Evolutionary conservation across 1,140 invertebrate species (phyloP).

Genomic region (Galendromus occidentalis): DNA sequence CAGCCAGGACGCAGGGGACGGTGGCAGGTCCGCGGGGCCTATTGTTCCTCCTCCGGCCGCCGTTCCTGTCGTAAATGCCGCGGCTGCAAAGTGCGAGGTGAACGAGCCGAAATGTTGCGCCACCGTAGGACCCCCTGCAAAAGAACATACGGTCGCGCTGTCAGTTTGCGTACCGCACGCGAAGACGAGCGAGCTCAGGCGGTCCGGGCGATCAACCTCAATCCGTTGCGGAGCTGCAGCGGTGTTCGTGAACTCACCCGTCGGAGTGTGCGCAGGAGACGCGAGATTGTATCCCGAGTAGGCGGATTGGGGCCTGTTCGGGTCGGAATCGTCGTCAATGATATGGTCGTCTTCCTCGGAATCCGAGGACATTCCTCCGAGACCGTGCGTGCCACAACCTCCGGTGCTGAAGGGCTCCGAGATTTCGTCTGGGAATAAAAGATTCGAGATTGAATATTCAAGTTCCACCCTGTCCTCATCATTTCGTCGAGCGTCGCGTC

Average conservation of each 20-base stretch:
- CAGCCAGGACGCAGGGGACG: conserved; percentile 2
- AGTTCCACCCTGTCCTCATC: no score
- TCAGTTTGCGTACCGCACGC: not conserved
- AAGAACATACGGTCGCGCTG: not conserved
- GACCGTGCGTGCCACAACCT: not conserved
- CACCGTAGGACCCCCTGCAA: not conserved
- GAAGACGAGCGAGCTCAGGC: no score
- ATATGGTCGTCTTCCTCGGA: conserved; percentile 3
- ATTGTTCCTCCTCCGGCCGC: not conserved
- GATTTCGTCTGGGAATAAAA: not conserved
- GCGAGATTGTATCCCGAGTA: conserved; percentile 10
- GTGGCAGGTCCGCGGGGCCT: not conserved
- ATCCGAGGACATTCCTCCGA: not conserved
- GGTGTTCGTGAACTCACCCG: no score
- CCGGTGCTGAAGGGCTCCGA: conserved; percentile 5
- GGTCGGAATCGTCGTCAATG: conserved; percentile 8
- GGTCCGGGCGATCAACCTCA: not conserved
- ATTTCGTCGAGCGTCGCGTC: no score
- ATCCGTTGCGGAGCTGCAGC: no score
- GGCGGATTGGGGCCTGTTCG: not conserved
- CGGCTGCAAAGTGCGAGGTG: not conserved
- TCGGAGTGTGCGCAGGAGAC: conserved; percentile 1
- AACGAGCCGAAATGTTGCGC: conserved; percentile 6
- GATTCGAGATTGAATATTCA: not conserved
- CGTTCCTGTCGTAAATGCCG: not conserved